phyloP scores from a whole-genome alignment of 2,113 vertebrate genomes.

The Rhizomys pruinosus region DNA sequence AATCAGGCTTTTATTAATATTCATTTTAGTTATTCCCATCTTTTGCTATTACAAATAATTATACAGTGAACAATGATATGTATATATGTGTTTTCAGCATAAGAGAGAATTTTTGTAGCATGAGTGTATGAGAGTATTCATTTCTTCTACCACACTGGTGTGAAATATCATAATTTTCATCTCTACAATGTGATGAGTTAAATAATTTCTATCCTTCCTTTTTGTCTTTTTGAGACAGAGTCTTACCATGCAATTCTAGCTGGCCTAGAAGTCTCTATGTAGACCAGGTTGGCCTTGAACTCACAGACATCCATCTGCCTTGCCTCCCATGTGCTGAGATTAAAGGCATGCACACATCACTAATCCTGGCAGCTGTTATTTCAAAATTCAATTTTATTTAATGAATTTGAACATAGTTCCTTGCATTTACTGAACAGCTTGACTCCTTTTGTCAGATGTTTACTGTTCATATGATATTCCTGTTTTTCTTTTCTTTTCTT shows the following conservation, averaged over 20 bases:
- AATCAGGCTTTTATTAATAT: constrained; percentile 13
- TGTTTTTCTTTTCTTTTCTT: too few relatives aligned
- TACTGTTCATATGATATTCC: neutral
- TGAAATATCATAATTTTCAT: constrained; percentile 56
- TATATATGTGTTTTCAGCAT: neutral
- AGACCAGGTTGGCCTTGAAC: neutral
- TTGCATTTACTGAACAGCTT: constrained; percentile 23
- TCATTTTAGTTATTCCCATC: neutral
- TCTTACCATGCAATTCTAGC: neutral
- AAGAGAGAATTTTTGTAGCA: constrained; percentile 38
- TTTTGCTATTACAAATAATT: constrained; percentile 19
- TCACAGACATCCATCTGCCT: neutral
- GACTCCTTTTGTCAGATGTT: constrained; percentile 48
- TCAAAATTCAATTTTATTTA: constrained; percentile 52
- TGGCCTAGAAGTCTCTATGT: neutral
- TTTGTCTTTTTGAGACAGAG: neutral
- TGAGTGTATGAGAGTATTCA: neutral
- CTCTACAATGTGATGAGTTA: neutral
- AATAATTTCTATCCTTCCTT: neutral
- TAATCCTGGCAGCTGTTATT: neutral
- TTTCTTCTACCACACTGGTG: neutral
- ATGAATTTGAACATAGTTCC: constrained; percentile 35
- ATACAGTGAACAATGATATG: neutral
- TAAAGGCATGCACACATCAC: neutral
- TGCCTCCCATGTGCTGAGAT: neutral